These are phyloP conservation scores for Harmothoe impar DNA, from an alignment of 2,888 invertebrate genomes.

Conservation along the genomic window DNA sequence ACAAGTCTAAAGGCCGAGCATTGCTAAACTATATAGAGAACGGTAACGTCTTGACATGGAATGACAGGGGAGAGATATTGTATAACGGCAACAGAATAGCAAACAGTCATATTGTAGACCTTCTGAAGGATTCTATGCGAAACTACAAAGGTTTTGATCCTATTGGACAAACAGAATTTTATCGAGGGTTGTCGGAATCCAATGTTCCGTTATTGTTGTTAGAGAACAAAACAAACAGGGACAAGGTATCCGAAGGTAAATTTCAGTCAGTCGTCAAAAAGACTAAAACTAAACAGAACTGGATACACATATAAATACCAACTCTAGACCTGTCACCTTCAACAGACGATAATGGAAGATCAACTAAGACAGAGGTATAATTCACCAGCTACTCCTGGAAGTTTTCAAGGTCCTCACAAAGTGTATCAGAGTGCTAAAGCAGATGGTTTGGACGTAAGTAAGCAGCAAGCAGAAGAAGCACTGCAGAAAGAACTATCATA, in stretches of 20 bases:
- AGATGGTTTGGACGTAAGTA: neutral
- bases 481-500: conserved; percentile 6
- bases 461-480: neutral
- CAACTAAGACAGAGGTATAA: neutral
- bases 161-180: neutral
- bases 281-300: neutral
- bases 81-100: neutral
- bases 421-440: conserved; percentile 10
- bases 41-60: conserved; percentile 24
- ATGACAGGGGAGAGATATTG: neutral
- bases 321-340: neutral
- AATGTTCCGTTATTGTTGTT: conserved; percentile 5
- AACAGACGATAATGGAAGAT: neutral
- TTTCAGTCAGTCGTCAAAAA: neutral
- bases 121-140: neutral
- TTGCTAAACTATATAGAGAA: conserved; percentile 18
- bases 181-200: neutral
- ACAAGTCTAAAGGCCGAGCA: neutral
- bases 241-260: neutral
- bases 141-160: conserved; percentile 19
- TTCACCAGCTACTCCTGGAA: neutral
- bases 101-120: conserved; percentile 30
- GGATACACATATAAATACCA: conserved; percentile 8
- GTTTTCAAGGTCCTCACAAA: conserved; percentile 35
- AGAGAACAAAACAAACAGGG: neutral